phyloP scores from a whole-genome alignment of 2,797 vertebrate species.

The Danio kyathit region DNA sequence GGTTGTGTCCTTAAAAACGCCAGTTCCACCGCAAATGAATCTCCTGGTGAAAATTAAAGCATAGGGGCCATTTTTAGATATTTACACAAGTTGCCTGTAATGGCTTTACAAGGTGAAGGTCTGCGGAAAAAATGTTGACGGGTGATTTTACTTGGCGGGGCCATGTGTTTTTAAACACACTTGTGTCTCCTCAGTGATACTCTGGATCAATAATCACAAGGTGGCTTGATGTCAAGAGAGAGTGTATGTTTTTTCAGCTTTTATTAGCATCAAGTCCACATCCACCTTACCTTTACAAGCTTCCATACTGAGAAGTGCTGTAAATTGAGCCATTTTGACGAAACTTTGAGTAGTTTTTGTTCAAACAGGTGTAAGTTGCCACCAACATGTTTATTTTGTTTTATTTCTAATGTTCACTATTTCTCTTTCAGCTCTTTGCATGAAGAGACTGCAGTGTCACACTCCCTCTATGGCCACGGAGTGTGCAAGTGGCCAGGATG shows the following conservation, averaged over 20 bases:
- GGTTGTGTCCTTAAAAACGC: slow-evolving; percentile 73
- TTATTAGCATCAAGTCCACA: slow-evolving; percentile 76
- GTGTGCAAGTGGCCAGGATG: slow-evolving; percentile 99
- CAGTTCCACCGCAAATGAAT: slow-evolving; percentile 74
- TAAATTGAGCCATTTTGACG: slow-evolving; percentile 85
- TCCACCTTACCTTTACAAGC: slow-evolving; percentile 66
- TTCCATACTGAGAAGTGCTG: slow-evolving; percentile 83
- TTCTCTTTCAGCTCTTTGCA: slow-evolving; percentile 88
- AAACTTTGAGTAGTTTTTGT: slow-evolving; percentile 83
- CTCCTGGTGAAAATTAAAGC: slow-evolving; percentile 76
- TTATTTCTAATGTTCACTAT: slow-evolving; percentile 15
- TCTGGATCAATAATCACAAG: slow-evolving; percentile 44
- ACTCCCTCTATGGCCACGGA: slow-evolving; percentile 97
- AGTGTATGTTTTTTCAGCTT: slow-evolving; percentile 70
- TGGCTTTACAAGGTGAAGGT: slow-evolving; percentile 71
- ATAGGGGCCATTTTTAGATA: slow-evolving; percentile 71
- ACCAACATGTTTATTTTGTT: slow-evolving; percentile 58
- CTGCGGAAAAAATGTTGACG: slow-evolving; percentile 36
- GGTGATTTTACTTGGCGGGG: slow-evolving; percentile 51
- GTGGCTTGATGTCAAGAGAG: not conserved
- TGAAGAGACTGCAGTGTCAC: slow-evolving; percentile 93
- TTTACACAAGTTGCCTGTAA: slow-evolving; percentile 69
- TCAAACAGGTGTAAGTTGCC: slow-evolving; percentile 83
- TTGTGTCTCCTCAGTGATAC: slow-evolving; percentile 40
- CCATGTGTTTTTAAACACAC: slow-evolving; percentile 41